Base-by-base conservation (phyloP, 1,140 invertebrate genomes). In the Eriosoma lanigerum region DNA sequence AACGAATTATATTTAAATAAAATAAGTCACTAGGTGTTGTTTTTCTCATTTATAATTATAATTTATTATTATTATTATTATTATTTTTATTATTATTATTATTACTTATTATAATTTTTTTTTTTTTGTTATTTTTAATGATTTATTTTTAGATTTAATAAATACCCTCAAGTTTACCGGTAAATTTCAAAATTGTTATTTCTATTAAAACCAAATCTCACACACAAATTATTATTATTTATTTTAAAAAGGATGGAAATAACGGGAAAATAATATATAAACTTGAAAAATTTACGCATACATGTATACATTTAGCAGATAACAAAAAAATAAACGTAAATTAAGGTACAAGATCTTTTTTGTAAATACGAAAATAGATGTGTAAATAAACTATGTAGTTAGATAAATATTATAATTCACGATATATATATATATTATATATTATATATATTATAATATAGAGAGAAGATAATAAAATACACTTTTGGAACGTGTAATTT, bases 371-470 rank as follows among this genome's bases (percentile, higher is more conserved):
- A 78, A 75, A 46, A 56, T 78, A 78, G 73, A 78, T 60, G 73
- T 78, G 73, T 78, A 78, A 60, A 78, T 78, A 78, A 78, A 58
- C 38, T 78, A 56, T 78, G 75, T 78, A 78, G 75, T 78, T 78
- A 78, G 75, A 62, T 58, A 38, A 78, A 78, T 62, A 78, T 44
- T 44, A 58, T 56, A 32, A 56, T 56, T 75, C 50, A 56, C 54
- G 38, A 44, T 24, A 70, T 70, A 70, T 70, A 70, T 70, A n/a
- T n/a, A n/a, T n/a, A n/a, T n/a, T 70, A 78, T 46, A 78, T 62
- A 60, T 38, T 3, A 38, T 38, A 70, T 70, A 70, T 70, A 70
- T 70, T 44, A 48, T 70, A 75, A 78, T 46, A 78, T 62, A 60
- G 46, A 78, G 54, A 60, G 75, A 78, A 60, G 62, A 78, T 60